These are phyloP conservation scores for Cryptotis parvus DNA, from an alignment of 2,113 vertebrate species.

Conservation along the genomic window DNA sequence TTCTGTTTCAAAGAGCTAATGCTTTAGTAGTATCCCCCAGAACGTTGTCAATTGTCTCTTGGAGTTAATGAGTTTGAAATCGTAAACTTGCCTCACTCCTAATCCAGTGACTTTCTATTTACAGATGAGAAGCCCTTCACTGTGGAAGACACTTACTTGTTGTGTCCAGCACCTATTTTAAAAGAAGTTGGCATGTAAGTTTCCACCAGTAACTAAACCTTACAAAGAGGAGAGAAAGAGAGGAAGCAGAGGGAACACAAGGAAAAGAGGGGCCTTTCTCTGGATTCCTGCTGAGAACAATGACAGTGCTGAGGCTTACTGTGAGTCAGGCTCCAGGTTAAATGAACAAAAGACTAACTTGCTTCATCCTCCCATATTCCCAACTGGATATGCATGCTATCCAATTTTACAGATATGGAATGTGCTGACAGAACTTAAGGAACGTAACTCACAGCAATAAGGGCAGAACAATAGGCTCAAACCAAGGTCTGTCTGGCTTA, in stretches of 20 bases:
- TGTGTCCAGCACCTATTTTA: conserved; percentile 96
- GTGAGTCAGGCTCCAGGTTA: background rate
- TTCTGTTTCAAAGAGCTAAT: background rate
- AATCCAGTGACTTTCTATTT: conserved; percentile 65
- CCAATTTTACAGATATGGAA: background rate
- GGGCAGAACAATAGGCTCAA: background rate
- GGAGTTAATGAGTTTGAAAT: background rate
- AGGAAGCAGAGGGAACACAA: background rate
- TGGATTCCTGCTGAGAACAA: background rate
- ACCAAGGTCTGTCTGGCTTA: conserved; percentile 22
- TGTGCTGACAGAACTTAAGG: background rate
- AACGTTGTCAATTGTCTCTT: conserved; percentile 2
- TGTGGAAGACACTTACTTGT: conserved; percentile 96
- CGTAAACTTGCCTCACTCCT: conserved; percentile 24
- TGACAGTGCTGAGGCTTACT: background rate
- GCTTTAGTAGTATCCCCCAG: background rate
- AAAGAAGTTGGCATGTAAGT: conserved; percentile 97
- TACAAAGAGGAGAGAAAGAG: background rate
- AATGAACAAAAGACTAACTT: background rate
- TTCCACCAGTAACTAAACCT: background rate
- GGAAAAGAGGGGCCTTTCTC: background rate
- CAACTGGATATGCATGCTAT: background rate
- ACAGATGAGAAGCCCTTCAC: conserved; percentile 96
- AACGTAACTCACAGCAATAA: background rate
- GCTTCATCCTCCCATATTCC: background rate